phyloP scores from a whole-genome alignment of 1,140 invertebrate genomes.

The Neotoxoptera formosana region DNA sequence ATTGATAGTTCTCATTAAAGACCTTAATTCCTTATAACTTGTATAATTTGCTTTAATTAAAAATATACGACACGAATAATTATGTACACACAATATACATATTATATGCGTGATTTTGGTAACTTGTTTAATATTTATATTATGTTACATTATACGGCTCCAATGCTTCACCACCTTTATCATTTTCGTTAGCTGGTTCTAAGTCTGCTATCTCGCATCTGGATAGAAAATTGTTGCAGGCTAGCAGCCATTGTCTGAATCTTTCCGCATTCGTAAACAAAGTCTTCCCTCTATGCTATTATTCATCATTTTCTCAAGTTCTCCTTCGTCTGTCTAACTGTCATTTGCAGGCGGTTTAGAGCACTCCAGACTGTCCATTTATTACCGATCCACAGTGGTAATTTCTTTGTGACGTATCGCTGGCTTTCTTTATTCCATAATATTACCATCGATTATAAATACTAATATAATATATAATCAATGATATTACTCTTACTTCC shows the following conservation, averaged over 20 bases:
- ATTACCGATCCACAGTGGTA: not conserved
- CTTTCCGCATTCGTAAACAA: not conserved
- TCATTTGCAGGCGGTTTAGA: not conserved
- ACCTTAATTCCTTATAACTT: not conserved
- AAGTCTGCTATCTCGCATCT: not conserved
- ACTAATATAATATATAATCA: no score
- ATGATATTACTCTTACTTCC: not conserved
- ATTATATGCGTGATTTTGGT: not conserved
- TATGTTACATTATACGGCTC: not conserved
- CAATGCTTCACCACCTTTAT: not conserved
- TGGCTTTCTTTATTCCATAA: not conserved
- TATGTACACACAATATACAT: no score
- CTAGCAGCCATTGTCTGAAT: not conserved
- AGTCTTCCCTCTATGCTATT: not conserved
- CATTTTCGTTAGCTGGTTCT: not conserved
- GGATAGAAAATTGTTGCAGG: not conserved
- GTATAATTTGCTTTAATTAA: not conserved
- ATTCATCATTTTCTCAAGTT: not conserved
- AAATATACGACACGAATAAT: not conserved
- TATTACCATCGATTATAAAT: no score
- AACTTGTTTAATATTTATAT: not conserved
- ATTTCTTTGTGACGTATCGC: not conserved
- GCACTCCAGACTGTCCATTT: not conserved
- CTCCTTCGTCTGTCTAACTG: not conserved
- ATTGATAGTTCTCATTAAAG: not conserved